Evolutionary conservation across 2,113 vertebrate genomes (phyloP).

Genomic region (Taurulus bubalis): DNA sequence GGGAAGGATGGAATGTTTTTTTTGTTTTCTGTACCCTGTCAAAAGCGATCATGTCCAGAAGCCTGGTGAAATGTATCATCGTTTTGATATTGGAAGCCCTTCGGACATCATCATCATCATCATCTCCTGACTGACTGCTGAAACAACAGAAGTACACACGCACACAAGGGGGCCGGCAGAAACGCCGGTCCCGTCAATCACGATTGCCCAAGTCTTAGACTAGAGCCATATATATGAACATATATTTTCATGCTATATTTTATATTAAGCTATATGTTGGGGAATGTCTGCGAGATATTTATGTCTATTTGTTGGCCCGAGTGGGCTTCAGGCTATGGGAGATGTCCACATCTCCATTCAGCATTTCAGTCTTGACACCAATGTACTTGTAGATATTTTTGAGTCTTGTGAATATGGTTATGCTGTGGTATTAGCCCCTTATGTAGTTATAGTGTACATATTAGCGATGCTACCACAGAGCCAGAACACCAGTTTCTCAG

Average conservation of each 20-base stretch:
- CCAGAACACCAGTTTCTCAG: constrained; percentile 38
- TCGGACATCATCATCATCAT: constrained; percentile 69
- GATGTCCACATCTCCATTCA: constrained; percentile 32
- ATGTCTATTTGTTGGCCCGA: constrained; percentile 62
- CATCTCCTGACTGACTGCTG: constrained; percentile 64
- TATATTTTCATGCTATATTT: constrained; percentile 81
- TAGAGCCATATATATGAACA: constrained; percentile 74
- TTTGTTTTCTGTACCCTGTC: constrained; percentile 33
- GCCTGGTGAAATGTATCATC: constrained; percentile 64
- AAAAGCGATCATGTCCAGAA: constrained; percentile 53
- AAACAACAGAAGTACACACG: constrained; percentile 22
- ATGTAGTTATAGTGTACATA: constrained; percentile 40
- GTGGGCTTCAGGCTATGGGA: constrained; percentile 51
- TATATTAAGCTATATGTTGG: constrained; percentile 77
- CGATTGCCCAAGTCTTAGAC: constrained; percentile 63
- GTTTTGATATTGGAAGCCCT: constrained; percentile 73
- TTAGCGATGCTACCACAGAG: constrained; percentile 25
- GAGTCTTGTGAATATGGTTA: constrained; percentile 23
- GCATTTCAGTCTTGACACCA: constrained; percentile 32
- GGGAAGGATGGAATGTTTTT: constrained; percentile 34
- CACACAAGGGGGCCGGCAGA: constrained; percentile 10
- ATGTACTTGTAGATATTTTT: constrained; percentile 45
- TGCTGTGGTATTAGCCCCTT: constrained; percentile 27
- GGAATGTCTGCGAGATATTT: constrained; percentile 70
- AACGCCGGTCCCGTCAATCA: constrained; percentile 47